phyloP scores from a whole-genome alignment of 2,888 invertebrate species.

The Nomada fabriciana region DNA sequence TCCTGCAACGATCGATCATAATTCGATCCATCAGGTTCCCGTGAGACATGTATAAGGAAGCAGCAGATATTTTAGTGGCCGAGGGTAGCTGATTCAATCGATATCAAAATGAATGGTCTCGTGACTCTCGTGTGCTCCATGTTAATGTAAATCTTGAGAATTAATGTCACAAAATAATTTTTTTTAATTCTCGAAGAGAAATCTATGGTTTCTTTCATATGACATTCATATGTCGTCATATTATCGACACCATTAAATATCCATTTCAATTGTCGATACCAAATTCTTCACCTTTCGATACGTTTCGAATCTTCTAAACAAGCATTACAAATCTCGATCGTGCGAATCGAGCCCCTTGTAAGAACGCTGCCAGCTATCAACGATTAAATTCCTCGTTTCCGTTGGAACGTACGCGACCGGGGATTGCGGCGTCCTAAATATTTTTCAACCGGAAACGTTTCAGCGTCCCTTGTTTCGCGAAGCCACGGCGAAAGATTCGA shows the following conservation, averaged over 20 bases:
- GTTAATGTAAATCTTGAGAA: slow-evolving; percentile 31
- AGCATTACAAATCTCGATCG: slow-evolving; percentile 12
- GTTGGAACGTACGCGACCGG: neutral
- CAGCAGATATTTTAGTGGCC: slow-evolving; percentile 53
- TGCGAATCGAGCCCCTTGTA: neutral
- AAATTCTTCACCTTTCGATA: no score
- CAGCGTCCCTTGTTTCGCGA: neutral
- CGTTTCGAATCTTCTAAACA: no score
- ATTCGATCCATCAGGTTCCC: slow-evolving; percentile 71
- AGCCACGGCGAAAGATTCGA: slow-evolving; percentile 38
- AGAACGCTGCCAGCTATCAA: no score
- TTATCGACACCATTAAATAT: no score
- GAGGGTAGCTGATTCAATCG: slow-evolving; percentile 22
- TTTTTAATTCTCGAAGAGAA: no score
- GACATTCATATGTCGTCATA: no score
- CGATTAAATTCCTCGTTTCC: slow-evolving; percentile 14
- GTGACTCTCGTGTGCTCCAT: slow-evolving; percentile 26
- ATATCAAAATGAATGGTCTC: slow-evolving; percentile 59
- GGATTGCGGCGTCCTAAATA: neutral
- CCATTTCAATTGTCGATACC: no score
- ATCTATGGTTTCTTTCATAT: no score
- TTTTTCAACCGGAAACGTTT: slow-evolving; percentile 17
- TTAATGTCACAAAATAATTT: no score
- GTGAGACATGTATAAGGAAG: slow-evolving; percentile 57
- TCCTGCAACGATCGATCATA: slow-evolving; percentile 56